Base-by-base conservation (phyloP, 2,113 vertebrate species). In the Beaufortia kweichowensis region DNA sequence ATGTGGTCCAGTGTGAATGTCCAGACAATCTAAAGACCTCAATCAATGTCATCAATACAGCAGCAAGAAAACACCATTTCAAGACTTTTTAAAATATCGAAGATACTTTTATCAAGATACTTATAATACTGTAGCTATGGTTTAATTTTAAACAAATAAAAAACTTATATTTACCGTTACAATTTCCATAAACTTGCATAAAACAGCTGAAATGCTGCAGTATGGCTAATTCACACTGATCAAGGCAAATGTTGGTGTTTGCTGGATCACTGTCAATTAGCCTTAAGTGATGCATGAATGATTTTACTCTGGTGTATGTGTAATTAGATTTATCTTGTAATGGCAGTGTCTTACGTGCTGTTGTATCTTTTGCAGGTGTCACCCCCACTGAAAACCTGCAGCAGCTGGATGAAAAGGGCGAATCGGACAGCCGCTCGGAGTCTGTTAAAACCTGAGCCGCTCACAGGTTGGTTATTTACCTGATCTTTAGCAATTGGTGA, bases 371-470 rank as follows among this genome's bases (percentile, higher is more conserved):
- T 79, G 7, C 53, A 85, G 79, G 69, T 23, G 68, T 83, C 76
- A 57, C 41, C 53, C 81, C 79, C 3, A 70, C 79, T 56, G 81
- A 83, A n/a, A 76, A 71, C 57, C 79, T 75, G n/a, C 84, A 85
- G 68, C 64, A 69, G 1, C 68, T 68, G 62, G 81, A 81, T 60
- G 79, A 83, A 48, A 79, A 79, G 23, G 31, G 24, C 19, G 31
- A 39, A 26, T n/a, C 28, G 23, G 67, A 66, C 46, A 65, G 19
- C 26, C 56, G 19, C 35, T n/a, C 53, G 4, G 74, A 82, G 39
- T 17, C 65, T 0, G n/a, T 26, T 8, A 66, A 77, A 62, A 55
- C 53, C 69, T 82, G 77, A 80, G 5, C 19, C 26, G 26, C 11
- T 17, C 19, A 53, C n/a, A 61, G 76, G 82, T 78, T 31, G 48